These are phyloP conservation scores for Aricia artaxerxes DNA, from an alignment of 2,888 invertebrate genomes.

Conservation along the genomic window DNA sequence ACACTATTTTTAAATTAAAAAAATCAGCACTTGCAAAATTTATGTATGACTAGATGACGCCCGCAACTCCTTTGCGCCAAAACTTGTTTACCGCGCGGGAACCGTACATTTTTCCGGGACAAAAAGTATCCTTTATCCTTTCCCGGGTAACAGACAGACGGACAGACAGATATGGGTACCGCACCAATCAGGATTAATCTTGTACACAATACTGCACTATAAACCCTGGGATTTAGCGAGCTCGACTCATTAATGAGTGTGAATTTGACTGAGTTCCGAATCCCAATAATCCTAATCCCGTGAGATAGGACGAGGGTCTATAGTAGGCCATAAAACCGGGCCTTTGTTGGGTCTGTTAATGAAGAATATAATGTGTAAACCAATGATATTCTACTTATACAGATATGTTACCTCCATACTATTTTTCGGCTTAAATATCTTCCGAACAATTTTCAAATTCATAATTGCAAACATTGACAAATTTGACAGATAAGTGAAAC, in stretches of 20 bases:
- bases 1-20: background rate
- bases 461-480: too few relatives aligned
- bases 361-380: background rate
- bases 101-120: too few relatives aligned
- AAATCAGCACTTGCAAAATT: too few relatives aligned
- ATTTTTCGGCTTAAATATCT: too few relatives aligned
- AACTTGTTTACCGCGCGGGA: too few relatives aligned
- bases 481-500: too few relatives aligned
- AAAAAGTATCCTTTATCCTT: too few relatives aligned
- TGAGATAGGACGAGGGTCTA: background rate
- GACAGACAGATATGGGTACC: background rate
- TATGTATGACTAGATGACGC: background rate
- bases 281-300: slow-evolving; percentile 5
- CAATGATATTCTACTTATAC: too few relatives aligned
- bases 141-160: too few relatives aligned
- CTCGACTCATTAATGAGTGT: slow-evolving; percentile 1
- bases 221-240: background rate
- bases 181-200: background rate
- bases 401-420: too few relatives aligned
- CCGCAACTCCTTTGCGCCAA: too few relatives aligned
- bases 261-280: slow-evolving; percentile 12
- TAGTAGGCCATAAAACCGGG: slow-evolving; percentile 6
- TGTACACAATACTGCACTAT: background rate
- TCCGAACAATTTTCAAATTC: too few relatives aligned
- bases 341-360: background rate